Percentiles rank a stretch among this genome's conserved stretches.
Conservation (phyloP, 2,113 vertebrate species). For the Actinemys pallida region DNA sequence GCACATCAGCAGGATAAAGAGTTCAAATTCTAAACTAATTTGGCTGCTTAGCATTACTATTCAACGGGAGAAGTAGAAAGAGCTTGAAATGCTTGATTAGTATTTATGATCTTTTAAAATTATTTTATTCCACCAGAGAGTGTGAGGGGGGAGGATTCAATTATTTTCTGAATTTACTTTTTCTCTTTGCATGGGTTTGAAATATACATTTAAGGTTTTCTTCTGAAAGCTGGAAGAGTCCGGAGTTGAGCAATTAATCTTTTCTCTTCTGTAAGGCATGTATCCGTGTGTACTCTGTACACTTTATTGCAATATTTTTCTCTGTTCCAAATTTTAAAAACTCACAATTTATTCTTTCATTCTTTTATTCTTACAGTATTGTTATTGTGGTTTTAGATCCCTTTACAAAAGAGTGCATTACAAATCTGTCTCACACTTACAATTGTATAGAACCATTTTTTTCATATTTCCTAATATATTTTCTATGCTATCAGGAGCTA, state of each 20-base stretch:
- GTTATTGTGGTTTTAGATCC: neutral
- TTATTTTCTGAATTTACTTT: neutral
- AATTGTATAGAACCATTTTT: neutral
- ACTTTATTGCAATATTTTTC: conserved; percentile 2
- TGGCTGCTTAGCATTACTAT: neutral
- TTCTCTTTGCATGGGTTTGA: neutral
- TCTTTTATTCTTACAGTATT: neutral
- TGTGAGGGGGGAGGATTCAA: neutral
- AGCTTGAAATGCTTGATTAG: neutral
- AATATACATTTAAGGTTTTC: neutral
- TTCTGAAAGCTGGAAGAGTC: neutral
- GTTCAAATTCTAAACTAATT: neutral
- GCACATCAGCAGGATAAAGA: neutral
- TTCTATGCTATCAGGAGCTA: neutral
- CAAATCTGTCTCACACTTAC: neutral
- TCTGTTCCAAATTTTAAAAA: neutral
- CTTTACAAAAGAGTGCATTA: neutral
- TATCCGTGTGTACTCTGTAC: neutral
- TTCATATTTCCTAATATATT: neutral
- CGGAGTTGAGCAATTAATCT: neutral
- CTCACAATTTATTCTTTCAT: neutral
- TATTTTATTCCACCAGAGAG: neutral
- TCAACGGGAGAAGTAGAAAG: neutral
- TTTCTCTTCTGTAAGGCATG: neutral
- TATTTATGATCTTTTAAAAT: neutral